phyloP scores from a whole-genome alignment of 1,140 invertebrate genomes.

The Cardiocondyla obscurior region DNA sequence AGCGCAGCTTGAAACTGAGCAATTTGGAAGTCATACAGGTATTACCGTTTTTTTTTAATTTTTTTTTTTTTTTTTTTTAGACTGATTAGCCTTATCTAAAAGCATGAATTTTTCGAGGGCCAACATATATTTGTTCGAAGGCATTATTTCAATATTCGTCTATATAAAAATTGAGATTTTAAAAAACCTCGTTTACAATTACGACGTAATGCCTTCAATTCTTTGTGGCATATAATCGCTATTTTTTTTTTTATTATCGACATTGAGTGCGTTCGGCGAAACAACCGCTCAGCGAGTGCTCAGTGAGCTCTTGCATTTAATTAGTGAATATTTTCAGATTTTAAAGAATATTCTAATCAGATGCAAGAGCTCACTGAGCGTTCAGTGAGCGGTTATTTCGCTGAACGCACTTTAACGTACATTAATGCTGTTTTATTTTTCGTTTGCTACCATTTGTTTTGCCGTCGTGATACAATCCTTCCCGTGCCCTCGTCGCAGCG shows the following conservation, averaged over 20 bases:
- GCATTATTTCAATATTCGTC: slow-evolving; percentile 16
- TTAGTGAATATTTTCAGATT: no score
- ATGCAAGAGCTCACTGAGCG: no score
- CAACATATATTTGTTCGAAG: background rate
- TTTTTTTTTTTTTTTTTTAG: no score
- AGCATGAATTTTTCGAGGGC: slow-evolving; percentile 28
- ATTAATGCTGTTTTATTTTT: slow-evolving; percentile 59
- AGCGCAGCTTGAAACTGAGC: slow-evolving; percentile 93
- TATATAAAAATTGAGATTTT: background rate
- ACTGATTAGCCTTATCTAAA: slow-evolving; percentile 11
- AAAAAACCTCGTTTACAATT: background rate
- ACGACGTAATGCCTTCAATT: slow-evolving; percentile 48
- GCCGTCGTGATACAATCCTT: background rate
- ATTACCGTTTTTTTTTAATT: no score
- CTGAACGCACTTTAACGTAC: no score
- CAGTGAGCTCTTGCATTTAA: no score
- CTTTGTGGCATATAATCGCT: background rate
- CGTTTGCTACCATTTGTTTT: slow-evolving; percentile 62
- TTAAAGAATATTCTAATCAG: no score
- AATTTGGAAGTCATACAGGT: slow-evolving; percentile 93
- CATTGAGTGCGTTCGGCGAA: no score
- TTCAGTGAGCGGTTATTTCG: no score
- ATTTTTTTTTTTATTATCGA: no score
- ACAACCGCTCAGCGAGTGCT: no score
- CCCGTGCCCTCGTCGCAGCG: slow-evolving; percentile 15